phyloP scores from a whole-genome alignment of 2,113 vertebrate species.

The Muntiacus muntjak region DNA sequence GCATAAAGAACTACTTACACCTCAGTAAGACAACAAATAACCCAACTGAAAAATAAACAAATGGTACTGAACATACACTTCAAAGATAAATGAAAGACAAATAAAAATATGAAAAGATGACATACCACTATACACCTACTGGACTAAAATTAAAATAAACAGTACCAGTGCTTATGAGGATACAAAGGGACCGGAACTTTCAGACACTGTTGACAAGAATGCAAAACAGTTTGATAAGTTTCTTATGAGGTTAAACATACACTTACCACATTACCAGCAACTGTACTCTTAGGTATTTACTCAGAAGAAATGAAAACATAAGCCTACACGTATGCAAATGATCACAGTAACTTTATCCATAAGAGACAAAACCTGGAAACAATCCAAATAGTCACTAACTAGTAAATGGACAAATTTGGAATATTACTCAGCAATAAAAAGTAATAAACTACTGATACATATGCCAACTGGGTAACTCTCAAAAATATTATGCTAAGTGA shows the following conservation, averaged over 20 bases:
- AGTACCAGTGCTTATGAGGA: neutral
- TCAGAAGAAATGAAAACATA: neutral
- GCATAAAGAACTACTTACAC: neutral
- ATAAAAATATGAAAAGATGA: neutral
- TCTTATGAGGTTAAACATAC: neutral
- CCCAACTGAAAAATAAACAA: neutral
- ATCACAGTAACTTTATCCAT: neutral
- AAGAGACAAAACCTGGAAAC: neutral
- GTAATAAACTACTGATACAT: neutral
- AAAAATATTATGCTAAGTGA: neutral
- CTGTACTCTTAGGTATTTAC: neutral
- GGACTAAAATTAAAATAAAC: neutral
- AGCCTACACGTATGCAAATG: neutral
- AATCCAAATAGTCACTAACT: neutral
- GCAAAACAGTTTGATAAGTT: neutral
- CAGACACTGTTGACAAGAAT: neutral
- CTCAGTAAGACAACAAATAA: neutral
- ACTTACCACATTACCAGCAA: neutral
- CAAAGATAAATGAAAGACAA: neutral
- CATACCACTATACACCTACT: neutral
- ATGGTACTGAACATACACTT: neutral
- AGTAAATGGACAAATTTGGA: neutral
- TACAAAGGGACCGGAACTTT: neutral
- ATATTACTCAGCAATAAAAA: constrained; percentile 4
- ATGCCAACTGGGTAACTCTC: neutral